phyloP scores from a whole-genome alignment of 2,113 vertebrate species.

The Polypterus senegalus region DNA sequence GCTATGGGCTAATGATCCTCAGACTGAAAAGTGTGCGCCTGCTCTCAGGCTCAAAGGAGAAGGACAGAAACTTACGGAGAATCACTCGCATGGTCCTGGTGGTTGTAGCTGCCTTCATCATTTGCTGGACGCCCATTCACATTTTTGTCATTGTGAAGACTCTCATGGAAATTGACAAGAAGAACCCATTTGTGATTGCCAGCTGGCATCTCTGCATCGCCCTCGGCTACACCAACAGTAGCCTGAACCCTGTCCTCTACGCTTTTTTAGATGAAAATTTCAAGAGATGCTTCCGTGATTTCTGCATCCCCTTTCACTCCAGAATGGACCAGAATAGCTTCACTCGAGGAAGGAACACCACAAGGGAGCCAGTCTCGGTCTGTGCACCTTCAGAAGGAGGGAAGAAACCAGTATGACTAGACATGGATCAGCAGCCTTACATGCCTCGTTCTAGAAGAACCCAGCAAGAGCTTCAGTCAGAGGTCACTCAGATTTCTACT shows the following conservation, averaged over 20 bases:
- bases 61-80: conserved; percentile 77
- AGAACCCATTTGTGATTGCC: conserved; percentile 69
- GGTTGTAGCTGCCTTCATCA: conserved; percentile 86
- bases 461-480: conserved; percentile 49
- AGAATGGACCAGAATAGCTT: conserved; percentile 61
- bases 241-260: conserved; percentile 88
- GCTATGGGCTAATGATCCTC: conserved; percentile 89
- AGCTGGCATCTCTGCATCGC: conserved; percentile 92
- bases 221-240: conserved; percentile 92
- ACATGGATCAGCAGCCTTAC: conserved; percentile 27
- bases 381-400: conserved; percentile 44
- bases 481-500: conserved; percentile 65
- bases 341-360: conserved; percentile 52
- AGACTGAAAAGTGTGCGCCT: conserved; percentile 84
- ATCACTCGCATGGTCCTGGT: conserved; percentile 96
- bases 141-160: conserved; percentile 90
- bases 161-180: conserved; percentile 67
- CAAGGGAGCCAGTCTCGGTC: conserved; percentile 55
- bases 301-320: conserved; percentile 67
- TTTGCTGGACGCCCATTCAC: conserved; percentile 97
- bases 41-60: conserved; percentile 90
- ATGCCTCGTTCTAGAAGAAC: conserved; percentile 29
- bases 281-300: conserved; percentile 87
- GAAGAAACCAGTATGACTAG: conserved; percentile 65
- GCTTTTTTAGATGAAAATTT: conserved; percentile 94